These are phyloP conservation scores for Halocynthia aurantium DNA, from an alignment of 23 tunicate genomes.

Conservation along the genomic window DNA sequence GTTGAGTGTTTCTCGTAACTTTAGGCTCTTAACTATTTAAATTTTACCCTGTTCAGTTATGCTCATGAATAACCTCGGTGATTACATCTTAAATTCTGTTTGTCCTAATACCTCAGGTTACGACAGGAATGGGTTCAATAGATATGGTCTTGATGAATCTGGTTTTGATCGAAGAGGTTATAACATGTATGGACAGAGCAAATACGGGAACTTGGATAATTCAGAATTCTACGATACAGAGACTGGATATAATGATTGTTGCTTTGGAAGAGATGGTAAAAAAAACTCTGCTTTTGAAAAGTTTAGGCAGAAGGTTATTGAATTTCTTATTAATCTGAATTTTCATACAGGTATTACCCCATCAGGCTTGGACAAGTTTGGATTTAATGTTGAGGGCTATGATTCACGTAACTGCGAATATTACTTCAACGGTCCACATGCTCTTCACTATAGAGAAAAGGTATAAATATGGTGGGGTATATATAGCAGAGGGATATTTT, in stretches of 20 bases:
- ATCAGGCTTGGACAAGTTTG: slow-evolving; percentile 59
- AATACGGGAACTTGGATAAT: slow-evolving; percentile 18
- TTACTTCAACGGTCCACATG: slow-evolving; percentile 58
- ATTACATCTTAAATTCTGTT: not conserved
- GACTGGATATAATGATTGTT: slow-evolving; percentile 76
- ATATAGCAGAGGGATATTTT: not conserved
- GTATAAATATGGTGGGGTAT: not conserved
- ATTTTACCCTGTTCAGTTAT: no score
- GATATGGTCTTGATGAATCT: slow-evolving; percentile 55
- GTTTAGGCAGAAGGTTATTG: not conserved
- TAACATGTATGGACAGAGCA: slow-evolving; percentile 53
- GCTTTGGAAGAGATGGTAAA: slow-evolving; percentile 87
- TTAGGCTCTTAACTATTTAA: no score
- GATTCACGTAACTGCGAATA: slow-evolving; percentile 42
- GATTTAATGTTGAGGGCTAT: slow-evolving; percentile 56
- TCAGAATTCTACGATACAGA: slow-evolving; percentile 46
- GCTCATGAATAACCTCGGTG: not conserved
- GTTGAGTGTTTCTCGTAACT: no score
- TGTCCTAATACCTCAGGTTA: slow-evolving; percentile 24
- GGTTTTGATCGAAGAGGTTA: slow-evolving; percentile 64
- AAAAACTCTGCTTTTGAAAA: not conserved
- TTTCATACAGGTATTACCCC: slow-evolving; percentile 58
- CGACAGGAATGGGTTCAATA: slow-evolving; percentile 40
- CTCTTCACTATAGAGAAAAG: slow-evolving; percentile 35
- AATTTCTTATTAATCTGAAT: not conserved